Conservation (phyloP, 2,888 invertebrate species). For the Nebria brevicollis region DNA sequence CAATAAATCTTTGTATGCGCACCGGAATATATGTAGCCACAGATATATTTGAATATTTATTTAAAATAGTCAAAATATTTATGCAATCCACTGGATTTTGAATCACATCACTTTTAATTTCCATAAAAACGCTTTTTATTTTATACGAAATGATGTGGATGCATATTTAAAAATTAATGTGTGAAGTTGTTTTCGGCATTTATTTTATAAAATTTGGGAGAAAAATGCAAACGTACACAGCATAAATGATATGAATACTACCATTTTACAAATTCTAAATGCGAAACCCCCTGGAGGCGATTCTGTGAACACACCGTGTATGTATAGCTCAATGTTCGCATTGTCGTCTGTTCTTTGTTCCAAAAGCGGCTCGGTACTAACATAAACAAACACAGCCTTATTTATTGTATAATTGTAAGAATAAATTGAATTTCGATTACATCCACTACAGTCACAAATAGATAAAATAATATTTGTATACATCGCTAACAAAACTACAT, state of each 20-base stretch:
- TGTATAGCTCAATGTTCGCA: background rate
- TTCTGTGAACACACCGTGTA: background rate
- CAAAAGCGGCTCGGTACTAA: background rate
- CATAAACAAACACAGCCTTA: background rate
- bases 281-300: background rate
- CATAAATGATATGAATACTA: background rate
- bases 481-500: too few species aligned
- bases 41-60: too few species aligned
- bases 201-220: background rate
- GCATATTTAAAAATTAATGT: too few species aligned
- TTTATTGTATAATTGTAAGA: background rate
- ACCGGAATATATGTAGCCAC: too few species aligned
- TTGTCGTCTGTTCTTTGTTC: background rate
- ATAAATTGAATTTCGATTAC: background rate
- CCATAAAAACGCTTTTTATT: too few species aligned
- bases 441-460: background rate
- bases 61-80: too few species aligned
- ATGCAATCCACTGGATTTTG: too few species aligned
- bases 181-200: too few species aligned
- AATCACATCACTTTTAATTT: too few species aligned
- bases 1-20: background rate
- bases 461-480: background rate
- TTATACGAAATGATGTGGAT: too few species aligned
- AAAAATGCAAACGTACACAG: background rate
- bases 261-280: background rate